These are phyloP conservation scores for Rhinoderma darwinii DNA, from an alignment of 2,113 vertebrate species.

Conservation along the genomic window DNA sequence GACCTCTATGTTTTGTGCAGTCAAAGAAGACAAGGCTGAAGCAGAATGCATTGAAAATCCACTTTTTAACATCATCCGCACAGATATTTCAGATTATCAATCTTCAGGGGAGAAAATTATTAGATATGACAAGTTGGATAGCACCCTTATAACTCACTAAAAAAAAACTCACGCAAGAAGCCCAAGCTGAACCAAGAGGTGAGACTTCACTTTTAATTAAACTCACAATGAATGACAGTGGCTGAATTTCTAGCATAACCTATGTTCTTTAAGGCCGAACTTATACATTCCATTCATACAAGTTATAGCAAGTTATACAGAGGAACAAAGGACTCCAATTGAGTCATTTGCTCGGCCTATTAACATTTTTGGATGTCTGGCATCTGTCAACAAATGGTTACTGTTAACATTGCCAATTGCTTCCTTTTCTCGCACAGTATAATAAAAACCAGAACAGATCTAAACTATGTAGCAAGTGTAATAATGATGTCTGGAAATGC, in stretches of 20 bases:
- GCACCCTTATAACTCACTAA: slow-evolving; percentile 87
- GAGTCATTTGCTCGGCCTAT: slow-evolving; percentile 1
- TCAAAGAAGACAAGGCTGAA: slow-evolving; percentile 73
- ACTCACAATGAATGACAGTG: slow-evolving; percentile 76
- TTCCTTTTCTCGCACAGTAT: neutral
- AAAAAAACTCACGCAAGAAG: slow-evolving; percentile 81
- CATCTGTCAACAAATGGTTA: slow-evolving; percentile 12
- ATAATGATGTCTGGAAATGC: neutral
- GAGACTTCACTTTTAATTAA: slow-evolving; percentile 87
- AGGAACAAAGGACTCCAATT: slow-evolving; percentile 25
- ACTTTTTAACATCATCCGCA: slow-evolving; percentile 80
- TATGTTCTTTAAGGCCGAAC: slow-evolving; percentile 58
- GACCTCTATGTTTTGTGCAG: slow-evolving; percentile 80
- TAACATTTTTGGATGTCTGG: slow-evolving; percentile 27
- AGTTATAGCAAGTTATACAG: slow-evolving; percentile 69
- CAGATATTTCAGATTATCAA: slow-evolving; percentile 78
- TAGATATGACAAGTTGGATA: slow-evolving; percentile 83
- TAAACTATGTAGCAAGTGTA: slow-evolving; percentile 5
- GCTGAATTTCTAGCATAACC: slow-evolving; percentile 78
- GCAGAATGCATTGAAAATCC: slow-evolving; percentile 83
- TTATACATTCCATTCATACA: slow-evolving; percentile 69
- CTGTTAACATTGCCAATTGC: neutral
- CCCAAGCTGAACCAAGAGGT: slow-evolving; percentile 86
- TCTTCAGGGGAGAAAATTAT: slow-evolving; percentile 80
- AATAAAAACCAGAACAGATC: neutral